phyloP scores from a whole-genome alignment of 2,888 invertebrate genomes.

The Heliconius hortense region DNA sequence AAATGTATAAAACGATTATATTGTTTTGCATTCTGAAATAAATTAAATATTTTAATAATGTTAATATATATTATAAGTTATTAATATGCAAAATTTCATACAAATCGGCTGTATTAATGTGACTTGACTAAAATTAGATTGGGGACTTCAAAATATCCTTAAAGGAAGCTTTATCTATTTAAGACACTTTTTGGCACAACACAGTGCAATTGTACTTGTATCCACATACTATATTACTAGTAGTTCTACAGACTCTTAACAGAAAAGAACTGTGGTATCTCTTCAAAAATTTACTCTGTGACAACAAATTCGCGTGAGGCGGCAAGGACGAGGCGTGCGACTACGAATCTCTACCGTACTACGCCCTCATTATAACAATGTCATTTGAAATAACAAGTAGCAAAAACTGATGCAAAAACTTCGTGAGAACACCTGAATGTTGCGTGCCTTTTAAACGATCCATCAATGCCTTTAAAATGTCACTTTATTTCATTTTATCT shows the following conservation, averaged over 20 bases:
- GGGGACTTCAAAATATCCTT: too few species aligned
- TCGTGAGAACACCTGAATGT: constrained; percentile 37
- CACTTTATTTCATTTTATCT: constrained; percentile 22
- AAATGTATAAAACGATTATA: too few species aligned
- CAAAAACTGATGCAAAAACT: constrained; percentile 30
- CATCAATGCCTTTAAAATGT: constrained; percentile 30
- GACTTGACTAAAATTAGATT: too few species aligned
- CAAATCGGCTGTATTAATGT: too few species aligned
- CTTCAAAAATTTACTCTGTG: constrained; percentile 26
- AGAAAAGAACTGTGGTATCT: background rate
- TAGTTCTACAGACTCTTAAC: background rate
- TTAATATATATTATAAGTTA: too few species aligned
- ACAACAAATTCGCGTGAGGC: constrained; percentile 33
- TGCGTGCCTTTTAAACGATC: constrained; percentile 23
- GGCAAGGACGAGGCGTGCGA: constrained; percentile 40
- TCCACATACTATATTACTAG: background rate
- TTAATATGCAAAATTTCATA: too few species aligned
- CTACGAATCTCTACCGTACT: constrained; percentile 34
- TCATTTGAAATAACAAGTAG: constrained; percentile 30
- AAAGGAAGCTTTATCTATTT: too few species aligned
- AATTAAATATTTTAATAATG: too few species aligned
- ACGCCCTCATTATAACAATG: constrained; percentile 40
- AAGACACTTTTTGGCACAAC: too few species aligned
- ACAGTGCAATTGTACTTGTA: too few species aligned
- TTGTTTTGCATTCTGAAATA: too few species aligned